Percentiles rank a stretch among this genome's conserved stretches.
Conservation (phyloP, 1,140 invertebrate genomes). For the Adelges cooleyi region DNA sequence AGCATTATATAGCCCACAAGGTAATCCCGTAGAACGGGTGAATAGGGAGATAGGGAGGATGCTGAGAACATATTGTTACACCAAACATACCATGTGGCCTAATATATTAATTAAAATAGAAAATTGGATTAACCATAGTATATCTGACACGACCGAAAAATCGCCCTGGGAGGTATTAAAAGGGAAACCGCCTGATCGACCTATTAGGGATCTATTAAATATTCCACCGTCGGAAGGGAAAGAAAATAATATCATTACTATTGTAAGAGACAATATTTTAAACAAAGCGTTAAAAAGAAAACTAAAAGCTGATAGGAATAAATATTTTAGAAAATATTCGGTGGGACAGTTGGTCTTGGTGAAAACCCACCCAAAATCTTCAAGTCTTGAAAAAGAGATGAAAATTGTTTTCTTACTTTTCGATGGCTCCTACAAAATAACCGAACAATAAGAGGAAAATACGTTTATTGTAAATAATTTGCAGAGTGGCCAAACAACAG, state of each 20-base stretch:
- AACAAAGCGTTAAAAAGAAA: neutral
- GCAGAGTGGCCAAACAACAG: too few species aligned
- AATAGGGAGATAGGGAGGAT: neutral
- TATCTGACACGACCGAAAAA: too few species aligned
- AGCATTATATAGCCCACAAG: neutral
- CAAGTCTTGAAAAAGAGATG: too few species aligned
- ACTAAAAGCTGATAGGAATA: neutral
- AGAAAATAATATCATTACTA: neutral
- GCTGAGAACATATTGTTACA: neutral
- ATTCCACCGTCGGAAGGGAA: neutral
- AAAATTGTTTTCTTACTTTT: too few species aligned
- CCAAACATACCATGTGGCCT: neutral
- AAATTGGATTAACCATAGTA: neutral
- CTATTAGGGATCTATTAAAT: neutral
- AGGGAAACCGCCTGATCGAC: too few species aligned
- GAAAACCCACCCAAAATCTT: neutral
- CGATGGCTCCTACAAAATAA: too few species aligned
- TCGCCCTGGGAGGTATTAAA: too few species aligned
- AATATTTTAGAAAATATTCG: neutral
- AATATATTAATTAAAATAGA: neutral
- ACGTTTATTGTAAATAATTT: too few species aligned
- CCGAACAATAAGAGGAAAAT: too few species aligned
- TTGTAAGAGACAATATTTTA: neutral
- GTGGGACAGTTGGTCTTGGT: neutral
- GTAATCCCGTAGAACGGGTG: neutral